Evolutionary conservation across 2,888 invertebrate genomes (phyloP).

Genomic region (Leptodirus hochenwartii): DNA sequence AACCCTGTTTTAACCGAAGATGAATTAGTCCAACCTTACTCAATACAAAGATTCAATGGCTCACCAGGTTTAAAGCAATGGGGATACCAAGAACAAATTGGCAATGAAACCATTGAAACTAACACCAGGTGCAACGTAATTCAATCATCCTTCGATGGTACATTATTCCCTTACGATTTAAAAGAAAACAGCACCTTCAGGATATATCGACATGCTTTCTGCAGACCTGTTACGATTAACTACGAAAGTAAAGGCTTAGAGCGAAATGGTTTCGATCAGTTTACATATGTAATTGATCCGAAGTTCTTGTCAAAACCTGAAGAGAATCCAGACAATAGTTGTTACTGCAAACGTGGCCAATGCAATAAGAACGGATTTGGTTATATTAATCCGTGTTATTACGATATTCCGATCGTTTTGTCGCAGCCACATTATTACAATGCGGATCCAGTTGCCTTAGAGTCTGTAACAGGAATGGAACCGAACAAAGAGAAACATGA

Average conservation of each 20-base stretch:
- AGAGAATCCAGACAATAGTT: conserved; percentile 39
- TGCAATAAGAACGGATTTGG: conserved; percentile 47
- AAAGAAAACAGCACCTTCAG: conserved; percentile 33
- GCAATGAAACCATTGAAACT: conserved; percentile 14
- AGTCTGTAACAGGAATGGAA: conserved; percentile 38
- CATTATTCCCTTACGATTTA: conserved; percentile 45
- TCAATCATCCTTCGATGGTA: conserved; percentile 51
- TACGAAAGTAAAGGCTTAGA: conserved; percentile 24
- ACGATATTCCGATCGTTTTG: conserved; percentile 50
- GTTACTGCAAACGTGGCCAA: conserved; percentile 47
- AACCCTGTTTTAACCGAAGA: conserved; percentile 16
- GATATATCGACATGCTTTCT: conserved; percentile 58
- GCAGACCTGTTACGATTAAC: conserved; percentile 43
- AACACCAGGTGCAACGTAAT: conserved; percentile 47
- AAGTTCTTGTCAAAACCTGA: conserved; percentile 36
- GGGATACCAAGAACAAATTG: conserved; percentile 32
- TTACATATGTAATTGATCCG: conserved; percentile 40
- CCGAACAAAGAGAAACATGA: conserved; percentile 39
- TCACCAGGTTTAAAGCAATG: conserved; percentile 47
- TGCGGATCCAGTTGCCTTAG: conserved; percentile 36
- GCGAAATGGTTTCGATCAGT: conserved; percentile 35
- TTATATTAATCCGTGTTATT: conserved; percentile 33
- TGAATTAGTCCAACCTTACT: conserved; percentile 26
- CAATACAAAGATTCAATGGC: conserved; percentile 44
- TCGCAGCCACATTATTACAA: conserved; percentile 44